Evolutionary conservation across 2,797 vertebrate genomes (phyloP), one percentile per base, ranked within the genome.

Genomic region (Darevskia nairensis): DNA sequence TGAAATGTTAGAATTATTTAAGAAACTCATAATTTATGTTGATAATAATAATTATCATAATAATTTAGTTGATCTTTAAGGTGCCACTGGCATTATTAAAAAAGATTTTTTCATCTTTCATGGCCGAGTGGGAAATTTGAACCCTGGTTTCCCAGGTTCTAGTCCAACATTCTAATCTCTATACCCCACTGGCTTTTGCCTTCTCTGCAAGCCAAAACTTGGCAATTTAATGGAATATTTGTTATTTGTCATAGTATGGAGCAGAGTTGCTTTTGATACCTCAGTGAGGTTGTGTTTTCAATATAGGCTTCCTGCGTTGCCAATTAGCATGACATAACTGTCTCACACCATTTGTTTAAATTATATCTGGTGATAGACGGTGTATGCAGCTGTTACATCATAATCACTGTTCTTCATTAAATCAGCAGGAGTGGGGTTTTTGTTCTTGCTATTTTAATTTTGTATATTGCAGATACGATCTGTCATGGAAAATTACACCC

Each of bases 381-480:
- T 76, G 59, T 89, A 80, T 66, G 41, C 78, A 89, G 44, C 59
- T 81, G 59, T 1, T 89, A 78, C n/a, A 68, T 76, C 50, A 71
- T 83, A 71, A 83, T 69, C 41, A 55, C 23, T 4, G 41, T 19
- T 66, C 29, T 32, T 77, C 61, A 68, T 82, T 75, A 69, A 82
- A 66, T 61, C 59, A 11, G 41, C 69, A 39, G 88, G 29, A 50
- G 59, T 81, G 44, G 44, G 41, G 32, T 80, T 85, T 89, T 75
- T 76, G 4, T 81, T 85, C 59, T 46, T 66, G 32, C 59, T 81
- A 68, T 55, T 68, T 82, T 66, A 75, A 87, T 82, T 87, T 85
- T 85, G 23, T 55, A 68, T 81, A 76, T 41, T 55, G 10, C 59
- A 81, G n/a, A 76, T 82, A 81, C 50, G 35, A 85, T 55, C 61